Percentiles rank a stretch among this genome's conserved stretches.
Conservation (phyloP, 2,888 invertebrate genomes). For the Tetranychus piercei region DNA sequence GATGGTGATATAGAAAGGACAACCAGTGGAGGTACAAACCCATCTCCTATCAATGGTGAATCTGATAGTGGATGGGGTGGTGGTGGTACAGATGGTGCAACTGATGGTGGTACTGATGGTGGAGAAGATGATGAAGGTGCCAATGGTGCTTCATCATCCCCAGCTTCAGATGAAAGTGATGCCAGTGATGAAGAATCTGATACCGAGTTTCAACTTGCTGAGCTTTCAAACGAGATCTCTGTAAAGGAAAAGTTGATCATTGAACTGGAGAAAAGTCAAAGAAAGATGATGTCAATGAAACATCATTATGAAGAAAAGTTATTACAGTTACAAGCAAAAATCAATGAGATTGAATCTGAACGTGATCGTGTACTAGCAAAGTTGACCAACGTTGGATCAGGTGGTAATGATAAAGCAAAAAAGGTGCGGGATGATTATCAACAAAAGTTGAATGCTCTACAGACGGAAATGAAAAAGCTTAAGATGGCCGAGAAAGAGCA, state of each 20-base stretch:
- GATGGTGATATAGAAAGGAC: conserved; percentile 13
- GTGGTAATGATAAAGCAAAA: conserved; percentile 39
- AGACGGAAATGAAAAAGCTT: conserved; percentile 60
- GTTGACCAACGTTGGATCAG: conserved; percentile 28
- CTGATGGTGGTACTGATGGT: conserved; percentile 27
- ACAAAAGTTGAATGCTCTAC: conserved; percentile 58
- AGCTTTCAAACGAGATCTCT: conserved; percentile 76
- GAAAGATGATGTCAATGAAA: conserved; percentile 60
- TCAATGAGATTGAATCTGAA: conserved; percentile 71
- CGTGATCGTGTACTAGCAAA: conserved; percentile 58
- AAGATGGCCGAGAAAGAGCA: conserved; percentile 77
- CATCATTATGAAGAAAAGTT: conserved; percentile 84
- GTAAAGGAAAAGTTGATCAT: conserved; percentile 85
- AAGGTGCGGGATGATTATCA: conserved; percentile 77
- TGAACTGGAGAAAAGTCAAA: conserved; percentile 72
- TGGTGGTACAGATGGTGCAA: conserved; percentile 26
- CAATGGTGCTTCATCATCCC: conserved; percentile 35
- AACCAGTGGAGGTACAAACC: background rate
- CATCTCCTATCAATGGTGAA: conserved; percentile 8
- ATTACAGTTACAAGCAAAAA: conserved; percentile 58
- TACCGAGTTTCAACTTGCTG: conserved; percentile 52
- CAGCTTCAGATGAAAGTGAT: conserved; percentile 25
- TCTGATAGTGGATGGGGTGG: conserved; percentile 28
- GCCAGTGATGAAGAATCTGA: conserved; percentile 28
- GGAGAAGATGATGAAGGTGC: conserved; percentile 38